Conservation (phyloP, 2,797 vertebrate species). For the Hydrophis major region DNA sequence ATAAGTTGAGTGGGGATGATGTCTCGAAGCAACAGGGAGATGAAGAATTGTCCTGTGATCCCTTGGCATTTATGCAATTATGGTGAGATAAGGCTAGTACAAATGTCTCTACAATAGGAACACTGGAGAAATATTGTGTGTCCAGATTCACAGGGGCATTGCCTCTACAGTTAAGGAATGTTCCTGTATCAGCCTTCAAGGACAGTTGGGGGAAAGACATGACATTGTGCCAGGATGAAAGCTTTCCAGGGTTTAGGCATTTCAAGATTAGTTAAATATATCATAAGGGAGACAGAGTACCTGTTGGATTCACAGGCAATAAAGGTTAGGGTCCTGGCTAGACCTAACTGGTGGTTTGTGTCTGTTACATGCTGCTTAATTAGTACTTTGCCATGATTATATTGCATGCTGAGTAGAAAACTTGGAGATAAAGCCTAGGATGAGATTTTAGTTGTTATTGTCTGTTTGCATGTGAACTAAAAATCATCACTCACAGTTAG, state of each 20-base stretch:
- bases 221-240: background rate
- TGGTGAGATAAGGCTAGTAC: background rate
- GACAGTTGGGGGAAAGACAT: background rate
- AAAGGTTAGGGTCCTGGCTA: background rate
- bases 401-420: background rate
- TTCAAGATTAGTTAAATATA: background rate
- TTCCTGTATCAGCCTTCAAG: background rate
- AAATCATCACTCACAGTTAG: background rate
- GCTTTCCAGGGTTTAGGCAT: background rate
- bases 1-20: background rate
- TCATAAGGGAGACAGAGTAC: background rate
- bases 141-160: background rate
- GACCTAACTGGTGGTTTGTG: background rate
- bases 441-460: background rate
- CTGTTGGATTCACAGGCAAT: background rate
- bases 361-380: background rate
- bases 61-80: background rate
- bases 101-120: background rate
- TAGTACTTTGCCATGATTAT: background rate
- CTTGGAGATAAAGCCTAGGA: background rate
- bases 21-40: background rate
- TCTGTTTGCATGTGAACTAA: background rate
- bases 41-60: background rate
- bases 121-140: background rate
- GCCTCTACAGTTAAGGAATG: background rate